Evolutionary conservation across 1,140 invertebrate genomes (phyloP).

Genomic region (Cotesia chilonis): DNA sequence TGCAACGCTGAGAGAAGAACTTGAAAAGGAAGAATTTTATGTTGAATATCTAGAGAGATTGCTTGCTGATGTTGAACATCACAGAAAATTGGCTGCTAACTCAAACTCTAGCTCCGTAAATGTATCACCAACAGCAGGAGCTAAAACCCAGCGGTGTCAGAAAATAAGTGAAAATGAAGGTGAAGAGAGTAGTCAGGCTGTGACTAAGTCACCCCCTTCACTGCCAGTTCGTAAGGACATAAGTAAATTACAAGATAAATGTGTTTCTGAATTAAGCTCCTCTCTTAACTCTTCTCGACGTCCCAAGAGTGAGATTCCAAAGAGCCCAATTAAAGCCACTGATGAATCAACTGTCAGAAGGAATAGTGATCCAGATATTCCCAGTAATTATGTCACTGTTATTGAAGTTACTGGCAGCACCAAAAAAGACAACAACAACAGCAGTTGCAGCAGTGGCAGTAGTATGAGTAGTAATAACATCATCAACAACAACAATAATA

Average conservation of each 20-base stretch:
- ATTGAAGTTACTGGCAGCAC: constrained; percentile 80
- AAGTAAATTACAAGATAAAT: constrained; percentile 63
- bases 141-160: constrained; percentile 39
- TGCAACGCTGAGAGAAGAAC: constrained; percentile 78
- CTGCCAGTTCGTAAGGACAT: constrained; percentile 58
- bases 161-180: constrained; percentile 1
- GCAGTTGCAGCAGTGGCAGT: too few relatives aligned
- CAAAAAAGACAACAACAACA: constrained; percentile 61
- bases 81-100: constrained; percentile 65
- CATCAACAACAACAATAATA: too few relatives aligned
- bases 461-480: too few relatives aligned
- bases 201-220: constrained; percentile 36
- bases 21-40: constrained; percentile 90
- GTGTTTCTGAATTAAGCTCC: constrained; percentile 62
- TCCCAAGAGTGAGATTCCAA: constrained; percentile 63
- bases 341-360: constrained; percentile 51
- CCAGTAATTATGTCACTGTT: constrained; percentile 85
- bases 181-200: constrained; percentile 20
- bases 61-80: constrained; percentile 82
- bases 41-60: constrained; percentile 87
- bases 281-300: constrained; percentile 56
- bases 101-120: constrained; percentile 21
- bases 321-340: constrained; percentile 60
- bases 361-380: constrained; percentile 66
- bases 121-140: constrained; percentile 6